These are phyloP conservation scores for Cynaeus angustus DNA, from an alignment of 2,888 invertebrate species.

Conservation along the genomic window DNA sequence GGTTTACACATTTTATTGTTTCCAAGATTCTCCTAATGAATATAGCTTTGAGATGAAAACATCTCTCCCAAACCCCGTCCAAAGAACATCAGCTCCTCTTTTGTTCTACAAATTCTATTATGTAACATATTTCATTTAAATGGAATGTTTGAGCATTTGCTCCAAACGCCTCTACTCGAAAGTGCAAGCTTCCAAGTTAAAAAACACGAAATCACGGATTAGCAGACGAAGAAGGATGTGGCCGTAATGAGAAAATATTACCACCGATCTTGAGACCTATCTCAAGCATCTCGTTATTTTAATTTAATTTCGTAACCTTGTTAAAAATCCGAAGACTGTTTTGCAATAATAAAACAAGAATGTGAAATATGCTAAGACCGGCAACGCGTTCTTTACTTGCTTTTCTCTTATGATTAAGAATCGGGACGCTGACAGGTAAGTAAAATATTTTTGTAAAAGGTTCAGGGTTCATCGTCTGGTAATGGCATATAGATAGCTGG, in stretches of 20 bases:
- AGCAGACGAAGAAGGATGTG: not conserved
- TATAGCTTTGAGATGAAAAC: slow-evolving; percentile 22
- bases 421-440: slow-evolving; percentile 16
- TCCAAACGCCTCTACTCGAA: not conserved
- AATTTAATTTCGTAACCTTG: not conserved
- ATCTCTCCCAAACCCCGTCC: not conserved
- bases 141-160: not conserved
- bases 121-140: slow-evolving; percentile 9
- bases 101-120: slow-evolving; percentile 19
- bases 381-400: not conserved
- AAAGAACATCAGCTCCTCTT: slow-evolving; percentile 16
- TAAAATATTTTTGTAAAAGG: slow-evolving; percentile 27
- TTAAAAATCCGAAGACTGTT: slow-evolving; percentile 9
- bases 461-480: slow-evolving; percentile 30
- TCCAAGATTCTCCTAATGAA: slow-evolving; percentile 22
- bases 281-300: not conserved
- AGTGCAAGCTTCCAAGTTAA: not conserved
- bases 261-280: not conserved
- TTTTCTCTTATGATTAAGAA: not conserved
- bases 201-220: slow-evolving; percentile 3
- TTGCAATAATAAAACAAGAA: not conserved
- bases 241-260: slow-evolving; percentile 15
- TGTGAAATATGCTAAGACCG: not conserved
- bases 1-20: slow-evolving; percentile 30
- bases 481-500: slow-evolving; percentile 41